Base-by-base conservation (phyloP, 2,797 vertebrate genomes). In the Syngnathus acus region DNA sequence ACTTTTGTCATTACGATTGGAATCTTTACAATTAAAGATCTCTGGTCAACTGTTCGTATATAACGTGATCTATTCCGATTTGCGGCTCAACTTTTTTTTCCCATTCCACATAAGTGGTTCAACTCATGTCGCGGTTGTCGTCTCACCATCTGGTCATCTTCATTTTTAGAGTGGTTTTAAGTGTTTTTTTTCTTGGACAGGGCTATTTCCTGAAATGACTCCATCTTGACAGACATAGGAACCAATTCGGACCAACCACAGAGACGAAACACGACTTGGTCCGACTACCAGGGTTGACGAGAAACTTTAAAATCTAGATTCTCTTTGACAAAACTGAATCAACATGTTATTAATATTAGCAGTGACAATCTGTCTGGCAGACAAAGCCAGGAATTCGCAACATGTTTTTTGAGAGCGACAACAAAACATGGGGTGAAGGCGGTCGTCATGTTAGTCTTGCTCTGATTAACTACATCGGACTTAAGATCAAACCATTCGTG, bases 391-490 rank as follows among this genome's bases (percentile, higher is more conserved):
- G 16, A 19, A 59, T 51, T 51, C 1, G 1, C 19, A n/a, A 51
- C 19, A 38, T 37, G 55, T 58, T 37, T 57, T 57, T 39, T 9
- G 11, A 40, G 37, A 10, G 32, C 39, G 19, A 10, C 58, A 67
- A 21, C 3, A 7, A 7, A 65, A 17, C 10, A 62, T 1, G 21
- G 21, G n/a, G 40, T 42, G 9, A 16, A 32, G 23, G 54, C 14
- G 26, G 9, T 26, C 26, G 16, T 17, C 32, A 39, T 39, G 58
- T 40, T 19, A 39, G 58, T 4, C 17, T n/a, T 11, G 37, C 19
- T 2, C 38, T 77, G 71, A 85, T 76, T 67, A 67, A 51, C 73
- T 69, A 65, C 72, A 70, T 71, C 53, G 80, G 61, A 32, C 32
- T 32, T 32, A 32, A 32, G 73, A 70, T 75, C 77, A 79, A 42